Base-by-base conservation (phyloP, 2,888 invertebrate species). In the Himalopsyche tibetana region DNA sequence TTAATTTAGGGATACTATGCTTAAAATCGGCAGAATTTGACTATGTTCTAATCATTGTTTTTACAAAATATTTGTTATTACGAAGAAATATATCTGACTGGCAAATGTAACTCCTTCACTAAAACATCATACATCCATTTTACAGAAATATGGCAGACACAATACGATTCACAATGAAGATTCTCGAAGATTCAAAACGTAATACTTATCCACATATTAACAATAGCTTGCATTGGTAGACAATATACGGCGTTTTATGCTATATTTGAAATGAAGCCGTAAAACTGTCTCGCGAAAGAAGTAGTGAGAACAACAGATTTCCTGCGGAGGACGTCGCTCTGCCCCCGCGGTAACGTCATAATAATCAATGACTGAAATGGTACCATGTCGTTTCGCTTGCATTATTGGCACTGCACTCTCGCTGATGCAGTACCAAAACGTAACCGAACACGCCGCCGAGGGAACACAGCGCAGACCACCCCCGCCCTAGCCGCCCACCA, bases 321-420 rank as follows among this genome's bases (percentile, higher is more conserved):
- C 28, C 63, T 63, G 63, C 28, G 28, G 63, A 19, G 63, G 63
- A 63, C 63, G 63, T 63, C n/a, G 19, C 8, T 63, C 19, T 19
- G 63, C 63, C 63, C 63, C 63, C 63, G 63, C 28, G 63, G 63
- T 15, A 9, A 63, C 63, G 63, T 63, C 63, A 63, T 63, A 63
- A 28, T 63, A 19, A 63, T 63, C 63, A 63, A 63, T 63, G 63
- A 63, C 63, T 63, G 63, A 19, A 63, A n/a, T 63, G 19, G 63
- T 19, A 9, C 63, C 63, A n/a, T 45, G 45, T 11, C 56, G 56
- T 5, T 56, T 56, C 19, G 28, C 19, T 63, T 63, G 63, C 28
- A 63, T 63, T 63, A n/a, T 63, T 19, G 63, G 63, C 63, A 63
- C n/a, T 63, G 51, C 51, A 51, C 15, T 51, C 15, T 51, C 51